Evolutionary conservation across 2,888 invertebrate genomes (phyloP).

Genomic region (Epiblema foenella): DNA sequence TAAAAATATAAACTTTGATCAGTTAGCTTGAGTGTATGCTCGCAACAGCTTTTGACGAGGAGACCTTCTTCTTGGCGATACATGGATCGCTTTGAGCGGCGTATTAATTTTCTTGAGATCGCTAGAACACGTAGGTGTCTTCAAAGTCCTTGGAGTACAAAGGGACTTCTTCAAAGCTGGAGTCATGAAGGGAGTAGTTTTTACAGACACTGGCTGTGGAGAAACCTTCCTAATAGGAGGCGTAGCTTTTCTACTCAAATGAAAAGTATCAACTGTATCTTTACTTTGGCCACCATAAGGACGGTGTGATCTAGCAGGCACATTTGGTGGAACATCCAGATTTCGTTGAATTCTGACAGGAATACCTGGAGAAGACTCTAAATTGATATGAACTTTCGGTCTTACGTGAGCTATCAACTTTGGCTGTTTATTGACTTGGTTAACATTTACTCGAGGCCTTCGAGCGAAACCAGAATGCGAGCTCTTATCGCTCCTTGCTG

Average conservation of each 20-base stretch:
- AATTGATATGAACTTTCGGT: constrained; percentile 59
- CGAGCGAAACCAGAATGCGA: constrained; percentile 73
- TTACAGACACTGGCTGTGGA: constrained; percentile 58
- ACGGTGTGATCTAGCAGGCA: constrained; percentile 53
- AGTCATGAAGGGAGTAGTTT: constrained; percentile 66
- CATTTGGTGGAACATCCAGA: constrained; percentile 49
- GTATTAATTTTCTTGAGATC: constrained; percentile 82
- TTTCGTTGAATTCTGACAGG: constrained; percentile 55
- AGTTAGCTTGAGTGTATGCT: constrained; percentile 50
- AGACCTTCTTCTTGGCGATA: constrained; percentile 75
- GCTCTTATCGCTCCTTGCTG: constrained; percentile 68
- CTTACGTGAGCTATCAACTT: constrained; percentile 63
- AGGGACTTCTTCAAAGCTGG: constrained; percentile 87
- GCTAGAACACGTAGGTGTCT: constrained; percentile 72
- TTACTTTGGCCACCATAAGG: constrained; percentile 54
- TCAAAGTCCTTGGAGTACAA: constrained; percentile 82
- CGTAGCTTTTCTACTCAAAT: constrained; percentile 63
- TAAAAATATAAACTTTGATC: constrained; percentile 46
- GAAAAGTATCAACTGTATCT: constrained; percentile 61
- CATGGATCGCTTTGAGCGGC: constrained; percentile 82
- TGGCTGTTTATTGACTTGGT: constrained; percentile 60
- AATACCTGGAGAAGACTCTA: constrained; percentile 53
- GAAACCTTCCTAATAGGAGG: constrained; percentile 69
- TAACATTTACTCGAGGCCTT: constrained; percentile 70
- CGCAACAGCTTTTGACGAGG: constrained; percentile 68